Evolutionary conservation across 2,888 invertebrate species (phyloP), one percentile per base, ranked within the genome.

Genomic region (Drosophila setosimentum): DNA sequence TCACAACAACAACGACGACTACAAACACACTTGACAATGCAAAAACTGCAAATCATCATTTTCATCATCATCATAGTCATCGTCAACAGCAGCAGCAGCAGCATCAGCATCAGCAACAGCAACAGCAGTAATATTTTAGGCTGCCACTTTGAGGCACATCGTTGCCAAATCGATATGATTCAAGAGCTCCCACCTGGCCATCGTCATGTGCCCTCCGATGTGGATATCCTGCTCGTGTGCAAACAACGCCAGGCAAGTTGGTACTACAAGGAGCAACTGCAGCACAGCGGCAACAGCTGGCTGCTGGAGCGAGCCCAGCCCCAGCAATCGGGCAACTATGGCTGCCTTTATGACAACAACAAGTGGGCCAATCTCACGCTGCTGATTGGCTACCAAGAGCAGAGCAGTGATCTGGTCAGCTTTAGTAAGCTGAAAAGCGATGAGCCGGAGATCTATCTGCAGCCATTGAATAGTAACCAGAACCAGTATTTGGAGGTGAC

Each of bases 401-500:
- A 18, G 10, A 60, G 27, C 63, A 75, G 71, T 51, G 90, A 91
- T 48, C 70, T 90, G 60, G 90, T 79, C 32, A 75, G 62, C 53
- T 82, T 91, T 11, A 55, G 66, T 24, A 76, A 71, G 13, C 33
- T 65, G 51, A 65, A 33, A 24, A 21, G 27, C 13, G 16, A 40
- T 8, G 49, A 63, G 21, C 11, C 58, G 13, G 77, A 80, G 35
- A 21, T 68, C 42, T 71, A 61, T 21, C 57, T 77, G 45, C 66
- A 55, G 33, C 60, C 71, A 1, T 13, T 80, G 32, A 77, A 77
- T 11, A 55, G 4, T 40, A 40, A 11, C 40, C 40, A n/a, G 11
- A 4, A 11, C 40, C 96, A 95, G 91, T 96, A 97, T 92, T 94
- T 99, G 21, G 94, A 95, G 62, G 97, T 98, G 3, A 27, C 65